Evolutionary conservation across 2,113 vertebrate species (phyloP).

Genomic region (Carassius auratus): DNA sequence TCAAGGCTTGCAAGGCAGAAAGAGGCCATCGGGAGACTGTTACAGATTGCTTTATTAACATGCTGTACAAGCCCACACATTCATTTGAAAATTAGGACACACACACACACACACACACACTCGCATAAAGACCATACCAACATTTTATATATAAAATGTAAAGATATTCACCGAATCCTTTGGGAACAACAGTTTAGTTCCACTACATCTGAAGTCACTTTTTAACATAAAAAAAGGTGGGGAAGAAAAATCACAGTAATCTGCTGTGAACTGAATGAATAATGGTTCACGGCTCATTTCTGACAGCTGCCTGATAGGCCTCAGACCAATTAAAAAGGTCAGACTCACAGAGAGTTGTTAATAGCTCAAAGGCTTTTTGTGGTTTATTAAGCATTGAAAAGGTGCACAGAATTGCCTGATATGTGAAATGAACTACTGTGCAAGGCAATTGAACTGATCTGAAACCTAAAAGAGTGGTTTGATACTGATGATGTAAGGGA

Average conservation of each 20-base stretch:
- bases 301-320: constrained; percentile 42
- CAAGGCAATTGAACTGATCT: constrained; percentile 13
- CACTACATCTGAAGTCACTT: constrained; percentile 52
- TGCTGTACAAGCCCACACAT: not conserved
- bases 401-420: constrained; percentile 11
- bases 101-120: constrained; percentile 36
- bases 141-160: constrained; percentile 31
- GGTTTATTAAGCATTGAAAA: constrained; percentile 30
- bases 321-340: constrained; percentile 39
- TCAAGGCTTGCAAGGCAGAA: constrained; percentile 13
- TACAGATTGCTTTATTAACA: constrained; percentile 37
- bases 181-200: constrained; percentile 62
- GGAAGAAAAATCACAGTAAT: constrained; percentile 32
- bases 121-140: not conserved
- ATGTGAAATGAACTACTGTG: not conserved
- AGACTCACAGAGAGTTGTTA: constrained; percentile 37
- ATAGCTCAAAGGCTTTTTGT: constrained; percentile 34
- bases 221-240: not conserved
- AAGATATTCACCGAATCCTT: constrained; percentile 47
- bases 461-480: not conserved
- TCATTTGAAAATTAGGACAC: not conserved
- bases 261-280: constrained; percentile 47
- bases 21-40: constrained; percentile 18
- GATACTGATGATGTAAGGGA: not conserved
- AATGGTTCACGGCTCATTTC: constrained; percentile 45